Evolutionary conservation across 1,140 invertebrate genomes (phyloP), one percentile per base, ranked within the genome.

Genomic region (Planococcus citri): DNA sequence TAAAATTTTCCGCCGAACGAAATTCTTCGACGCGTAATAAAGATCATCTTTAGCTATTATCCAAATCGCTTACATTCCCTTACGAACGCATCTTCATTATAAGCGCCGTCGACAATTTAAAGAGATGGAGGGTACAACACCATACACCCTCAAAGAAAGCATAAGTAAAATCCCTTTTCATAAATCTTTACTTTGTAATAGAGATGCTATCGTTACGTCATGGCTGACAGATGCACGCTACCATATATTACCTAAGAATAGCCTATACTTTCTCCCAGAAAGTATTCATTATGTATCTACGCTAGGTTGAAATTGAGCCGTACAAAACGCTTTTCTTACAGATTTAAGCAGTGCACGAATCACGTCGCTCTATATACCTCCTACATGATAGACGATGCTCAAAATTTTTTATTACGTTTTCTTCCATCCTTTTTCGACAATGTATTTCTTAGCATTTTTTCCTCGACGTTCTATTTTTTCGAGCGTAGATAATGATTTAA

Each of bases 121-220:
- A n/a, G 21, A n/a, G 51, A 22, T 58, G 17, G 51, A 58, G 51
- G 6, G 12, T 33, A 33, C 4, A 33, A 12, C 29, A 12, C 51
- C 17, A 6, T 58, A 20, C 51, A 3, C 17, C 51, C 6, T 4
- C 51, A 41, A 41, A 58, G 21, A n/a, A 58, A 58, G 51, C 17
- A 58, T 58, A 58, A 58, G 51, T 58, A 58, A 58, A 58, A 58
- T 58, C 51, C 51, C 21, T 58, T 58, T n/a, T 58, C 51, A 58
- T 58, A 58, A 58, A 58, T 58, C 51, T 58, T 22, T 22, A 20
- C 51, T 58, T 20, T 8, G 51, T 20, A 58, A 58, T 58, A 58
- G 51, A 58, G 51, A 58, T 58, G 51, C 51, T 58, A 58, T 58
- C 51, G 51, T 58, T 58, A 58, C 21, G 51, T 58, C 51, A 58